Evolutionary conservation across 2,113 vertebrate genomes (phyloP).

Genomic region (Microtus ochrogaster): DNA sequence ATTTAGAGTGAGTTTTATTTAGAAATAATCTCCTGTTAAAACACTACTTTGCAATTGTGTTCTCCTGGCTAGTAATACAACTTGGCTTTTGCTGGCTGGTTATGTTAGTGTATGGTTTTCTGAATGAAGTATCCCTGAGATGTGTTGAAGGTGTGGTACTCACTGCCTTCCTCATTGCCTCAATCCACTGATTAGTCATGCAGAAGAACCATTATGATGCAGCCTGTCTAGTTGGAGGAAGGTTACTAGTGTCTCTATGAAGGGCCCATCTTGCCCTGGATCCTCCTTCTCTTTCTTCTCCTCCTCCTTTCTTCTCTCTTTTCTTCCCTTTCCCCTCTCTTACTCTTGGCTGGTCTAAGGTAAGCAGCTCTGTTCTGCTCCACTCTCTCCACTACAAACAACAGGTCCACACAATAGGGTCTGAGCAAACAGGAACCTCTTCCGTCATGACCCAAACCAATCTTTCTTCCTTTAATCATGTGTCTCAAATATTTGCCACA

Average conservation of each 20-base stretch:
- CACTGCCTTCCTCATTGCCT: neutral
- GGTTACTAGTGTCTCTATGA: neutral
- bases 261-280: neutral
- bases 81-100: neutral
- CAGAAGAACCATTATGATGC: neutral
- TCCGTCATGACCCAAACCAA: neutral
- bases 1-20: neutral
- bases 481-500: neutral
- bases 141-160: neutral
- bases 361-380: too few relatives aligned
- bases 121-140: neutral
- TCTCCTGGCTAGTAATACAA: slow-evolving; percentile 7
- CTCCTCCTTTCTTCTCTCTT: too few relatives aligned
- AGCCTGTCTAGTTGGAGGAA: neutral
- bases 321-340: too few relatives aligned
- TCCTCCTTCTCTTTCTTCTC: neutral
- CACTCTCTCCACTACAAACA: neutral
- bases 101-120: neutral
- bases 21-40: slow-evolving; percentile 17
- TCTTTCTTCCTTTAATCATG: neutral
- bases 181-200: neutral
- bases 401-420: neutral
- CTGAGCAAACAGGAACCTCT: neutral
- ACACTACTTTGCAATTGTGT: neutral
- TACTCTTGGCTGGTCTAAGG: neutral